Percentiles rank a stretch among this genome's conserved stretches.
phyloP scores from a whole-genome alignment of 2,113 vertebrate genomes.

The Excalfactoria chinensis region DNA sequence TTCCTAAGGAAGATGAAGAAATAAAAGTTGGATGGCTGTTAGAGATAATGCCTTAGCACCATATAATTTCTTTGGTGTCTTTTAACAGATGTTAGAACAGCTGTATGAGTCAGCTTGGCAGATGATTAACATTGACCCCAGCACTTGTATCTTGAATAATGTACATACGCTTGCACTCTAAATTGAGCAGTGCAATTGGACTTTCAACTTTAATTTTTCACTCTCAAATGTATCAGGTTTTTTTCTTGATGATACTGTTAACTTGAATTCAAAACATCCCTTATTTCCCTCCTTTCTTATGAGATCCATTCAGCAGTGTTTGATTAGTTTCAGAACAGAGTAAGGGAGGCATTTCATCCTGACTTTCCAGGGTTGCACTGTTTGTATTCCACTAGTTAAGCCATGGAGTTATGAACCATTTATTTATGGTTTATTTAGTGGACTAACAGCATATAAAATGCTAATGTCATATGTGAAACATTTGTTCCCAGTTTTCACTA shows the following conservation, averaged over 20 bases:
- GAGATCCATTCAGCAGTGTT: background rate
- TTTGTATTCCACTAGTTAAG: background rate
- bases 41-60: background rate
- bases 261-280: background rate
- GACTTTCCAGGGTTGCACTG: background rate
- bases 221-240: background rate
- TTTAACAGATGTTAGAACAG: background rate
- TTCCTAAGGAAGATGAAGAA: background rate
- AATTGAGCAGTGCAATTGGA: background rate
- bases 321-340: background rate
- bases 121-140: background rate
- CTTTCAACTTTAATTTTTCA: background rate
- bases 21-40: background rate
- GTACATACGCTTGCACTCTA: background rate
- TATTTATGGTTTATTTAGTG: background rate
- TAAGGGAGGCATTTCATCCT: background rate
- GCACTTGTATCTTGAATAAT: background rate
- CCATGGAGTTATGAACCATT: background rate
- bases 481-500: background rate
- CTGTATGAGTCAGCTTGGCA: background rate
- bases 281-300: background rate
- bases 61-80: background rate
- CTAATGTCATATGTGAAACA: background rate
- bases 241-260: background rate
- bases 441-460: background rate